Evolutionary conservation across 64 coral and sea anemone species (phyloP).

Genomic region (Pocillopora damicornis): DNA sequence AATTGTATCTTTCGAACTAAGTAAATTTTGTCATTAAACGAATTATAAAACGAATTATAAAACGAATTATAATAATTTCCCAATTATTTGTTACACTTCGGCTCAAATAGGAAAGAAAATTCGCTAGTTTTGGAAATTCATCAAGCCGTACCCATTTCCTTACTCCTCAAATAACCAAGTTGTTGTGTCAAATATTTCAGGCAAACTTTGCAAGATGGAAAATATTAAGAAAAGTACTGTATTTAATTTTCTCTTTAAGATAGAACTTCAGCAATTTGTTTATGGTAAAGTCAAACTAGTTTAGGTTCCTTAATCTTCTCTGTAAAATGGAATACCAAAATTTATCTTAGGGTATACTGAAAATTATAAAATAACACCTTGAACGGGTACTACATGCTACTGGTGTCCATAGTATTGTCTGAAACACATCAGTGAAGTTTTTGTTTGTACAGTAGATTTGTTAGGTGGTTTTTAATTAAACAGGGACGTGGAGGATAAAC

Average conservation of each 20-base stretch:
- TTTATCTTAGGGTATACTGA: background rate
- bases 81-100: background rate
- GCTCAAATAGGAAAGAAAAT: background rate
- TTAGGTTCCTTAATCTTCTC: background rate
- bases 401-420: background rate
- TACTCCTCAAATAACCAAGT: background rate
- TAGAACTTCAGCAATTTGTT: background rate
- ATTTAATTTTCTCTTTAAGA: too few species aligned
- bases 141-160: background rate
- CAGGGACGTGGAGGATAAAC: background rate
- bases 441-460: slow-evolving; percentile 8
- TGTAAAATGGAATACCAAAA: background rate
- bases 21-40: background rate
- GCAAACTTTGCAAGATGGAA: too few species aligned
- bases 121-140: slow-evolving; percentile 4
- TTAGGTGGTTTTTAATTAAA: background rate
- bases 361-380: background rate
- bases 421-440: slow-evolving; percentile 22
- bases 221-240: too few species aligned
- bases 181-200: background rate
- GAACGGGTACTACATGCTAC: background rate
- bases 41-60: background rate
- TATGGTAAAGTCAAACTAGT: background rate
- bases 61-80: background rate
- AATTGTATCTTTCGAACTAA: background rate